Base-by-base conservation (phyloP, 2,113 vertebrate genomes). In the Eonycteris spelaea region DNA sequence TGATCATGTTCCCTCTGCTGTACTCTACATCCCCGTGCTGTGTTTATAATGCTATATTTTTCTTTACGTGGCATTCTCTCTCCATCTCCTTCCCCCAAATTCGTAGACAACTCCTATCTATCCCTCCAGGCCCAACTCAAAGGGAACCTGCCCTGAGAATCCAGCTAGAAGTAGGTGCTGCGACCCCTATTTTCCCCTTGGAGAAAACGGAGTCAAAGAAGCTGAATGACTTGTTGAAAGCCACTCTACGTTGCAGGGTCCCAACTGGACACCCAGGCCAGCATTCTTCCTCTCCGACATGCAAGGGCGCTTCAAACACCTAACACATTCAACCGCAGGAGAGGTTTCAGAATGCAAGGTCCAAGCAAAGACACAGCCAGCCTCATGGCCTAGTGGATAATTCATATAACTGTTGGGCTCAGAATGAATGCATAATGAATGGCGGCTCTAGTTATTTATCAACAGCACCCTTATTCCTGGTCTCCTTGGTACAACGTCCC, bases 361-460 rank as follows among this genome's bases (percentile, higher is more conserved):
- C 71, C 18, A 55, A 48, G 45, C 48, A 63, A 86, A 93, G 33
- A 35, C 5, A 79, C 2, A 38, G 43, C 30, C 87, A 24, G 4
- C 15, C 26, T 67, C 10, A 19, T 3, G 33, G 55, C 73, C 70
- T 10, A 15, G 67, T 5, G 67, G 67, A 19, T n/a, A 68, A 65
- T 57, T 77, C 84, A 51, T 4, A 7, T 11, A 82, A 51, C 6
- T 6, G 26, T 19, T 6, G 19, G 22, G 33, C 77, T 74, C 74
- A 48, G 11, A 30, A 22, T 16, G 63, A 61, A 65, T 0, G 0
- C 4, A 57, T 22, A 33, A 11, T 0, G 11, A 61, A 30, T 0
- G 5, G 45, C 22, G n/a, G 74, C 38, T 43, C 63, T 38, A 21
- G 43, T 24, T 86, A 73, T 68, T 78, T 59, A 78, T 53, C 57